These are phyloP conservation scores for Hapalemur alaotrensis DNA, from an alignment of 2,797 vertebrate species.

Conservation along the genomic window DNA sequence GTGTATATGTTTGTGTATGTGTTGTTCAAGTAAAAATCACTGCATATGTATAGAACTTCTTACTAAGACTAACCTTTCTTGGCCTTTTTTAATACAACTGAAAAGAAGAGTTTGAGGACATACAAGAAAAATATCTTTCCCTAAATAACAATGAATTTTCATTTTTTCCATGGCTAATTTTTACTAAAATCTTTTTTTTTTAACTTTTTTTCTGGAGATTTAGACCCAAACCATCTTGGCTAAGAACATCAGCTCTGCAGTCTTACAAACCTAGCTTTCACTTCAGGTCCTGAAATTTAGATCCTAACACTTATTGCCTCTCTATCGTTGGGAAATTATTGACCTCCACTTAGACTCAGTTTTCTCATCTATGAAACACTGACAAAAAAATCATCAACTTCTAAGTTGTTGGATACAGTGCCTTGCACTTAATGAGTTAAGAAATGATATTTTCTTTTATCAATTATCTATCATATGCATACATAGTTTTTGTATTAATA, in stretches of 20 bases:
- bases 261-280: neutral
- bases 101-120: slow-evolving; percentile 13
- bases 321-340: neutral
- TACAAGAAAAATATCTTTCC: neutral
- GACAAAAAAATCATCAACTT: neutral
- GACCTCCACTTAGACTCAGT: neutral
- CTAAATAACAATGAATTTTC: neutral
- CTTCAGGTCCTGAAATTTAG: neutral
- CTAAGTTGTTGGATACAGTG: neutral
- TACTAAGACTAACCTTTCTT: slow-evolving; percentile 29
- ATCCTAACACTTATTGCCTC: neutral
- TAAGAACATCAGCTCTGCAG: neutral
- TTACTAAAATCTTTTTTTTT: neutral
- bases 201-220: neutral
- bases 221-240: neutral
- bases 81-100: neutral
- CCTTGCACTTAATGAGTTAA: neutral
- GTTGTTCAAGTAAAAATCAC: neutral
- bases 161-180: neutral
- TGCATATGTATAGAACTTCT: neutral
- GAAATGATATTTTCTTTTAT: neutral
- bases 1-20: neutral
- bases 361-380: neutral
- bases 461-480: neutral
- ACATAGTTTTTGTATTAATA: neutral